phyloP scores from a whole-genome alignment of 1,140 invertebrate genomes.

The Drosophila oshimai region DNA sequence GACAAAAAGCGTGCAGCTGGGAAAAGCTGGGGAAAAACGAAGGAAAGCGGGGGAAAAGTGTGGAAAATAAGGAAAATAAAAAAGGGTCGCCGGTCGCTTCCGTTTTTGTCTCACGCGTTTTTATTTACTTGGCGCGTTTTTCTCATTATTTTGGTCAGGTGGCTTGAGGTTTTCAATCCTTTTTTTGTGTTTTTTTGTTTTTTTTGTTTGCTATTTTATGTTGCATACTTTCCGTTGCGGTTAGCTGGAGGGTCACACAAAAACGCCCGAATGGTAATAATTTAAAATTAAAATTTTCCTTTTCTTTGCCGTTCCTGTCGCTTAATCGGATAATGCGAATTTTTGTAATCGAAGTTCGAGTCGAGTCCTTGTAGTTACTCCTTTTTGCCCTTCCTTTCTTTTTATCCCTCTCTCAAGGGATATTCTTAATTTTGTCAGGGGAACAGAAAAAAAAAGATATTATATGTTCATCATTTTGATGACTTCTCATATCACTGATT shows the following conservation, averaged over 20 bases:
- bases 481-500: too few relatives aligned
- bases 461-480: too few relatives aligned
- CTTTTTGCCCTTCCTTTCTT: not conserved
- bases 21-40: too few relatives aligned
- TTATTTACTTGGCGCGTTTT: slow-evolving; percentile 58
- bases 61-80: slow-evolving; percentile 14
- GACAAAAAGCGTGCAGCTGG: slow-evolving; percentile 17
- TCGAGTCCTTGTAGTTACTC: slow-evolving; percentile 56
- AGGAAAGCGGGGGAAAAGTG: slow-evolving; percentile 2
- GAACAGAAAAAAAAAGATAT: too few relatives aligned
- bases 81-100: slow-evolving; percentile 60
- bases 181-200: not conserved
- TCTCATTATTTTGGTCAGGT: slow-evolving; percentile 56
- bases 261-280: slow-evolving; percentile 51
- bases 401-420: not conserved
- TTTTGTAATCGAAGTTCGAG: slow-evolving; percentile 73
- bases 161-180: slow-evolving; percentile 30
- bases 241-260: slow-evolving; percentile 15
- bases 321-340: slow-evolving; percentile 73
- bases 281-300: slow-evolving; percentile 72
- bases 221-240: slow-evolving; percentile 51
- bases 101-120: slow-evolving; percentile 47
- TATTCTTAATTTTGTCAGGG: not conserved
- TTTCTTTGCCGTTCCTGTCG: slow-evolving; percentile 18
- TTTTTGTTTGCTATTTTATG: slow-evolving; percentile 34